Evolutionary conservation across 2,888 invertebrate species (phyloP).

Genomic region (Troides oblongomaculatus): DNA sequence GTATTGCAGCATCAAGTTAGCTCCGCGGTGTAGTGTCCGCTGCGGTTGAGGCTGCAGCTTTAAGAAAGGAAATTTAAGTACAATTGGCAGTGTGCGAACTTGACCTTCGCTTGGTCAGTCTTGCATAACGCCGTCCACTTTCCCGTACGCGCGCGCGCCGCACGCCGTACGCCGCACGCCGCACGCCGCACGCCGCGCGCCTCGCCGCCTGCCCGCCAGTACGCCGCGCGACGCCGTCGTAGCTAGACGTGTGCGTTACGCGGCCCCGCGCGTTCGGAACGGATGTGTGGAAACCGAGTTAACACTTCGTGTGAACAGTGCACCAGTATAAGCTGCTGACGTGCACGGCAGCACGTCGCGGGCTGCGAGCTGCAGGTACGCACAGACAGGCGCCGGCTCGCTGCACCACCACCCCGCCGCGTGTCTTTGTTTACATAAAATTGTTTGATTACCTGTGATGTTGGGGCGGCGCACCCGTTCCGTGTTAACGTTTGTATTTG

Average conservation of each 20-base stretch:
- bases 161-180: background rate
- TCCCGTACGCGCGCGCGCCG: slow-evolving; percentile 28
- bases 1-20: too few species aligned
- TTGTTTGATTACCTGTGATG: slow-evolving; percentile 6
- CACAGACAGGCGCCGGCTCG: background rate
- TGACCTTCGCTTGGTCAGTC: slow-evolving; percentile 61
- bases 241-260: background rate
- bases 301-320: slow-evolving; percentile 13
- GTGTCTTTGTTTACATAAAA: background rate
- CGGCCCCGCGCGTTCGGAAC: background rate
- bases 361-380: too few species aligned
- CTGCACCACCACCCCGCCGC: background rate
- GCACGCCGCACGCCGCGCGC: slow-evolving; percentile 25
- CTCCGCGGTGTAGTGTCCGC: too few species aligned
- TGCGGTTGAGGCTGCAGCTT: background rate
- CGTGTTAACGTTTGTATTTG: too few species aligned
- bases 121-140: slow-evolving; percentile 50
- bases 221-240: slow-evolving; percentile 6
- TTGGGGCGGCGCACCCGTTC: background rate
- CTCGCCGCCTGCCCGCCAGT: slow-evolving; percentile 20
- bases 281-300: background rate
- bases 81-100: slow-evolving; percentile 46
- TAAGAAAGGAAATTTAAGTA: slow-evolving; percentile 5
- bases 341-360: background rate
- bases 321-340: slow-evolving; percentile 3